Evolutionary conservation across 2,888 invertebrate species (phyloP).

Genomic region (Tenodera sinensis): DNA sequence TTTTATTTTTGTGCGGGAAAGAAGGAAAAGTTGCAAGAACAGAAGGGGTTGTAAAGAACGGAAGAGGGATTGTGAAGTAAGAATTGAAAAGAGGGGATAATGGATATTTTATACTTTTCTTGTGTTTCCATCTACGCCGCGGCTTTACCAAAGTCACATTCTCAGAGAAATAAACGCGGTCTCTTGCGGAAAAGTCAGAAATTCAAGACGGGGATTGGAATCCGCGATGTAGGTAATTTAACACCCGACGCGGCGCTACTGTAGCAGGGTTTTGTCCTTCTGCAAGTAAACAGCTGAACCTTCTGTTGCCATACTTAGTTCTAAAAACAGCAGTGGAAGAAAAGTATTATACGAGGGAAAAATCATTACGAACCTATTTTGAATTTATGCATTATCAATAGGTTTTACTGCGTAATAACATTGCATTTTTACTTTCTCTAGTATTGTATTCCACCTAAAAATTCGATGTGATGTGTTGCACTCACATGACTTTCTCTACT

Average conservation of each 20-base stretch:
- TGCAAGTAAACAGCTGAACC: too few relatives aligned
- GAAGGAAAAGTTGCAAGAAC: neutral
- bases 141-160: neutral
- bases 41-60: neutral
- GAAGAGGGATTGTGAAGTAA: neutral
- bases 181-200: neutral
- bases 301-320: too few relatives aligned
- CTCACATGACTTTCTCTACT: too few relatives aligned
- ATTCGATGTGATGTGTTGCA: too few relatives aligned
- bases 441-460: too few relatives aligned
- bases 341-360: too few relatives aligned
- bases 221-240: neutral
- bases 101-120: constrained; percentile 18
- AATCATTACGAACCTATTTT: too few relatives aligned
- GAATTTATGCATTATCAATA: too few relatives aligned
- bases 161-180: neutral
- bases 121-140: neutral
- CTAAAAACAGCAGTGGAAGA: too few relatives aligned
- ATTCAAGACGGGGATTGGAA: neutral
- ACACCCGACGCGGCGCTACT: neutral
- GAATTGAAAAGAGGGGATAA: neutral
- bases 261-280: too few relatives aligned
- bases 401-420: too few relatives aligned
- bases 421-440: too few relatives aligned
- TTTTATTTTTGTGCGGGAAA: neutral